phyloP scores from a whole-genome alignment of 2,888 invertebrate genomes.

The Thymelicus sylvestris region DNA sequence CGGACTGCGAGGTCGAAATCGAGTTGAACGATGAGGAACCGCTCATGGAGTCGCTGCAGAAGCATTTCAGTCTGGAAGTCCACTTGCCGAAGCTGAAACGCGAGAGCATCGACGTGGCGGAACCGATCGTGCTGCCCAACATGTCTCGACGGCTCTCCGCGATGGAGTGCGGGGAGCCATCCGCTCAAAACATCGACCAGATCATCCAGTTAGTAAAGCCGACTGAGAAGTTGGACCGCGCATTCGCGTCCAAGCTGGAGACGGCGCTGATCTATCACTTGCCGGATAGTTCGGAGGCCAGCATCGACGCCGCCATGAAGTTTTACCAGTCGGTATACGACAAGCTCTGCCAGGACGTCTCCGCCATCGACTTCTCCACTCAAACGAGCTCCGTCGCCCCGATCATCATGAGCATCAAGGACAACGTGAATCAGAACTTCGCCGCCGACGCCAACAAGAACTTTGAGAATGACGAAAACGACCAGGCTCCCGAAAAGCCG shows the following conservation, averaged over 20 bases:
- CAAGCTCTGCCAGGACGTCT: constrained; percentile 65
- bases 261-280: constrained; percentile 64
- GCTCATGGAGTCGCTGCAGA: constrained; percentile 75
- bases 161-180: constrained; percentile 66
- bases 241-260: constrained; percentile 65
- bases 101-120: constrained; percentile 76
- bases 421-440: constrained; percentile 79
- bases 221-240: constrained; percentile 66
- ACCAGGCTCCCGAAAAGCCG: constrained; percentile 66
- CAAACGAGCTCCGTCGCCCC: constrained; percentile 76
- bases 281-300: constrained; percentile 76
- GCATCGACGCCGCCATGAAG: constrained; percentile 68
- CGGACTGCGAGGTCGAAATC: constrained; percentile 75
- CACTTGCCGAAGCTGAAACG: constrained; percentile 73
- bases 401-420: constrained; percentile 80
- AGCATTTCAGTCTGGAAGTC: constrained; percentile 71
- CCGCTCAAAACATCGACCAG: constrained; percentile 58
- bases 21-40: constrained; percentile 75
- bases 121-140: constrained; percentile 71
- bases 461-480: constrained; percentile 73
- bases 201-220: constrained; percentile 62
- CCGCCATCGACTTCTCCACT: constrained; percentile 64
- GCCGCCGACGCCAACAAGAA: constrained; percentile 73
- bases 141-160: constrained; percentile 76
- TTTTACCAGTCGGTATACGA: constrained; percentile 69